Evolutionary conservation across 2,888 invertebrate species (phyloP), one percentile per base, ranked within the genome.

Genomic region (Lithophane leautieri): DNA sequence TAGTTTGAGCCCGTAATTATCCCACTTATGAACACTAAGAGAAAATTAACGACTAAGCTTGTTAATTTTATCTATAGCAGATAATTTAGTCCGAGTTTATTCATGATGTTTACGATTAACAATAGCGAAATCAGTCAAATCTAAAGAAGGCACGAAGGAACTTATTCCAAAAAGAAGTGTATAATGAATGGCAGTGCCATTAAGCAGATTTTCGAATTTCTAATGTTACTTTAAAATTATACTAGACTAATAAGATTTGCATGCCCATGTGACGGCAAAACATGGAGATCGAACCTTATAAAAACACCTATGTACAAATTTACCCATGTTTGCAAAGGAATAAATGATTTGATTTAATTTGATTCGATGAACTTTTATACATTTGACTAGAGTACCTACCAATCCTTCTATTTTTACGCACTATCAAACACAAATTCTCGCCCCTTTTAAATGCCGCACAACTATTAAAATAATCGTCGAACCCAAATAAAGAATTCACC

Each of bases 401-500:
- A n/a, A n/a, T n/a, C 2, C 16, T 34, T 40, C 40, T 14, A 72
- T 8, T 8, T 16, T 42, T 12, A 25, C 19, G 9, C 42, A 0
- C 19, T 16, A 50, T 34, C n/a, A 56, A 54, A 58, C 69, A 44
- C 4, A 70, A 78, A 56, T 44, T 67, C 16, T 34, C n/a, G 4
- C 28, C 19, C 4, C 40, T 80, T n/a, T n/a, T 54, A 76, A 71
- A 76, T 60, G 40, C 34, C 14, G 54, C 40, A 73, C 52, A 72
- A 1, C 86, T 79, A 77, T 85, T 74, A 85, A 88, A 86, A 84
- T 89, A 89, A 90, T 89, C 81, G 87, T 79, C 65, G 72, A 79
- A 76, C 56, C 75, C 80, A 84, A 84, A 89, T 90, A 88, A 90
- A 91, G 84, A 81, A 89, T 89, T 89, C 83, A 88, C 71, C 70